Conservation (phyloP, 2,888 invertebrate genomes). For the Catocala fraxini region DNA sequence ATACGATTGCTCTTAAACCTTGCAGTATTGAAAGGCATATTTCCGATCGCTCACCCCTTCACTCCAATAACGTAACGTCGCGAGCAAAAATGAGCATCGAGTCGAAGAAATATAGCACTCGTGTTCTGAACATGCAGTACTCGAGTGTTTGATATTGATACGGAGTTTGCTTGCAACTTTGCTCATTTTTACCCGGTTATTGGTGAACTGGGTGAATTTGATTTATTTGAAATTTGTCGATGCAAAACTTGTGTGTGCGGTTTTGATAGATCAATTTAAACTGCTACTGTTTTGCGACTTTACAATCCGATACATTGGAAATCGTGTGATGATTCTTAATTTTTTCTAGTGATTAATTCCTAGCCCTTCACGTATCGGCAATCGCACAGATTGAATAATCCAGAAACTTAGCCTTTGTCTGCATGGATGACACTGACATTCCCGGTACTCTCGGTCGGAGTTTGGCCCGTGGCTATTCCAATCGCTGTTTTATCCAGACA, state of each 20-base stretch:
- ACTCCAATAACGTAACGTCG: constrained; percentile 6
- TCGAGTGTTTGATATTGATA: constrained; percentile 16
- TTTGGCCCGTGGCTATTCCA: too few relatives aligned
- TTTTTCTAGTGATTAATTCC: too few relatives aligned
- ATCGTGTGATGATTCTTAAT: too few relatives aligned
- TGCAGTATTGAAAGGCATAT: constrained; percentile 1
- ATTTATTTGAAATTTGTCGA: constrained; percentile 8
- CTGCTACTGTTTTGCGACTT: neutral
- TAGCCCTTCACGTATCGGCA: too few relatives aligned
- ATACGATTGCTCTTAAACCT: neutral
- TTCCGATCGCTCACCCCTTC: constrained; percentile 7
- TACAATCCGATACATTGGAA: too few relatives aligned
- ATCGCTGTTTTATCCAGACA: too few relatives aligned
- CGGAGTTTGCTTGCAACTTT: constrained; percentile 1
- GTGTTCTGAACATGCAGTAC: constrained; percentile 13
- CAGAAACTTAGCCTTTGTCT: too few relatives aligned
- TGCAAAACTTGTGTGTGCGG: neutral
- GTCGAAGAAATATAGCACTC: constrained; percentile 10
- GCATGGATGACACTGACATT: too few relatives aligned
- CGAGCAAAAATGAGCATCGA: constrained; percentile 12
- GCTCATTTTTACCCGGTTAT: constrained; percentile 2
- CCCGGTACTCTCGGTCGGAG: too few relatives aligned
- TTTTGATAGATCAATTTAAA: neutral
- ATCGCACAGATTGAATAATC: too few relatives aligned
- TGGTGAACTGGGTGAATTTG: neutral